Evolutionary conservation across 2,888 invertebrate species (phyloP).

Genomic region (Drosophila lutescens): DNA sequence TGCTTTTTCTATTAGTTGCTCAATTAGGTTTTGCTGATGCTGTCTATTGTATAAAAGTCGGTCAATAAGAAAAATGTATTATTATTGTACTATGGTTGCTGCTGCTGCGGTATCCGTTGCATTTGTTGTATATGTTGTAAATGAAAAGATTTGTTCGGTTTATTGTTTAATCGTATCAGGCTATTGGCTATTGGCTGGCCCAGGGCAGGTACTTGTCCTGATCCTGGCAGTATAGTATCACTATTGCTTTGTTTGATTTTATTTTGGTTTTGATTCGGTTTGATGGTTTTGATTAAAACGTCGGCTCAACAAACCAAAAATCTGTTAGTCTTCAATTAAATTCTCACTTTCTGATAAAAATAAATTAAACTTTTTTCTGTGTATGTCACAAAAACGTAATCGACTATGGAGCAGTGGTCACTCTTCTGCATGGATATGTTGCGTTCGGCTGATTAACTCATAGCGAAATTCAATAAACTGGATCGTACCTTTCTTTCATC

Average conservation of each 20-base stretch:
- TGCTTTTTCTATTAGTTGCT: constrained; percentile 16
- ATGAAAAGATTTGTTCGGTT: constrained; percentile 49
- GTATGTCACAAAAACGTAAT: constrained; percentile 17
- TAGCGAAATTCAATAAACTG: constrained; percentile 45
- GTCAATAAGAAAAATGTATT: constrained; percentile 71
- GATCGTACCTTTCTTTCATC: constrained; percentile 8
- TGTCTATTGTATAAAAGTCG: constrained; percentile 70
- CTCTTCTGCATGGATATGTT: constrained; percentile 64
- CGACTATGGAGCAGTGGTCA: constrained; percentile 13
- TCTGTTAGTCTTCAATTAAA: constrained; percentile 21
- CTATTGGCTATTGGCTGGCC: constrained; percentile 75
- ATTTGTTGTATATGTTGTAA: constrained; percentile 64
- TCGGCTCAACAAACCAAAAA: constrained; percentile 55
- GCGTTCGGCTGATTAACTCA: constrained; percentile 56
- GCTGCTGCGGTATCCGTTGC: constrained; percentile 68
- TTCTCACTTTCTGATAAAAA: constrained; percentile 73
- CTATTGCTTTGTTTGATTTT: constrained; percentile 66
- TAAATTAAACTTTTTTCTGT: constrained; percentile 10
- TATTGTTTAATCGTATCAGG: constrained; percentile 61
- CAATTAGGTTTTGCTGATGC: constrained; percentile 46
- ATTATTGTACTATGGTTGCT: constrained; percentile 80
- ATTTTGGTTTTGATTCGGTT: constrained; percentile 42
- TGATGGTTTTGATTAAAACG: constrained; percentile 58
- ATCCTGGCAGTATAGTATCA: constrained; percentile 63
- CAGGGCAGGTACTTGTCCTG: constrained; percentile 35